Evolutionary conservation across 2,888 invertebrate genomes (phyloP).

Genomic region (Phoenoteleia sp.): DNA sequence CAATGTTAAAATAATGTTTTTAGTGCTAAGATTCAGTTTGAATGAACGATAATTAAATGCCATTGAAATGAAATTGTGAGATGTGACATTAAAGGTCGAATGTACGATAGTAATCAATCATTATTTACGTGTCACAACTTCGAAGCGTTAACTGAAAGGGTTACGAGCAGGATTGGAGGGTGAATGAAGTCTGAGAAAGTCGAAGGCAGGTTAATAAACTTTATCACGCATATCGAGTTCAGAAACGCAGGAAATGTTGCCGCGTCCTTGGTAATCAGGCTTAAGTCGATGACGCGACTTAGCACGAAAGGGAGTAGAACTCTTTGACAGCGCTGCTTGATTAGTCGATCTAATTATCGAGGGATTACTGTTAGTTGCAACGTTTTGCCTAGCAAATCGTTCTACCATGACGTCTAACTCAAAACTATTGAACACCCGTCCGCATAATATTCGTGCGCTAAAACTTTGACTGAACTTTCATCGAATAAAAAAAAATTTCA

Average conservation of each 20-base stretch:
- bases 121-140: conserved; percentile 70
- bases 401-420: conserved; percentile 69
- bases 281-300: conserved; percentile 79
- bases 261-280: conserved; percentile 79
- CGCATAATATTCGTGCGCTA: conserved; percentile 54
- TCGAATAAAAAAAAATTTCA: conserved; percentile 41
- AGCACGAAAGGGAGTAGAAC: conserved; percentile 78
- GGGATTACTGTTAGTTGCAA: conserved; percentile 72
- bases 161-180: conserved; percentile 40
- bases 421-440: conserved; percentile 67
- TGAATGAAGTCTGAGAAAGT: conserved; percentile 67
- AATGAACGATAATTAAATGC: conserved; percentile 48
- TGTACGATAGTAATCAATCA: conserved; percentile 62
- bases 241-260: conserved; percentile 75
- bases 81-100: conserved; percentile 48
- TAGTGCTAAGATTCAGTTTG: not conserved
- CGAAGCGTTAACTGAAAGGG: conserved; percentile 57
- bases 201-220: conserved; percentile 78
- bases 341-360: conserved; percentile 79
- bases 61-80: conserved; percentile 44
- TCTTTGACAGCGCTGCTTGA: conserved; percentile 76
- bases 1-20: too few species aligned
- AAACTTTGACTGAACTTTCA: conserved; percentile 58
- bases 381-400: conserved; percentile 72
- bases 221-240: conserved; percentile 78